Conservation (phyloP, 1,140 invertebrate species). For the Lucilia cuprina region DNA sequence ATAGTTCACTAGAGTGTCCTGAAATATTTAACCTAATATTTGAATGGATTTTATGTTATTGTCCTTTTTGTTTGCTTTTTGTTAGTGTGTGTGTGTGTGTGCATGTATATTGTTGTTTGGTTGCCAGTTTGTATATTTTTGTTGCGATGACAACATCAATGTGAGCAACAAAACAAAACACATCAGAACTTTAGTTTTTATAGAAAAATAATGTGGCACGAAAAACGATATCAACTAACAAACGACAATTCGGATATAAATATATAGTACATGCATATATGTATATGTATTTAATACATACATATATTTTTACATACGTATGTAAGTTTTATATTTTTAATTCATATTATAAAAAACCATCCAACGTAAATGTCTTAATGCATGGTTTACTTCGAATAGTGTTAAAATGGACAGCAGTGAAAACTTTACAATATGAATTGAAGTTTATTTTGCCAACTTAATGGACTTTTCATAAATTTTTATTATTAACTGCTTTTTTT, state of each 20-base stretch:
- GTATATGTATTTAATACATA: no score
- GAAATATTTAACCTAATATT: conserved; percentile 28
- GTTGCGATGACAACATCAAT: conserved; percentile 32
- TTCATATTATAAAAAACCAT: not conserved
- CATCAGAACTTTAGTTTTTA: not conserved
- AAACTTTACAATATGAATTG: no score
- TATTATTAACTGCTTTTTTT: no score
- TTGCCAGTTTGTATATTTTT: not conserved
- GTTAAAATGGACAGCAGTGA: not conserved
- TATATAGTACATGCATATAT: not conserved
- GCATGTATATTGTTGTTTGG: not conserved
- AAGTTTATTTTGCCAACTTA: no score
- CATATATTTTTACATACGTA: no score
- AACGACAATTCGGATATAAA: conserved; percentile 24
- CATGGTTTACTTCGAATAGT: not conserved
- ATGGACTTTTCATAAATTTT: no score
- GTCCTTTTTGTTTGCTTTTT: not conserved
- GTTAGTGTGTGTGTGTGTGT: not conserved
- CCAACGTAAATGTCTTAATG: not conserved
- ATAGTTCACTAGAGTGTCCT: conserved; percentile 19
- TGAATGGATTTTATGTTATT: not conserved
- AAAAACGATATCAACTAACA: conserved; percentile 26
- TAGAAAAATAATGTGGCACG: conserved; percentile 19
- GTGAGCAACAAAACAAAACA: not conserved
- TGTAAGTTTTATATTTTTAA: not conserved